Base-by-base conservation (phyloP, 2,888 invertebrate genomes). In the Drosophila meridiana region DNA sequence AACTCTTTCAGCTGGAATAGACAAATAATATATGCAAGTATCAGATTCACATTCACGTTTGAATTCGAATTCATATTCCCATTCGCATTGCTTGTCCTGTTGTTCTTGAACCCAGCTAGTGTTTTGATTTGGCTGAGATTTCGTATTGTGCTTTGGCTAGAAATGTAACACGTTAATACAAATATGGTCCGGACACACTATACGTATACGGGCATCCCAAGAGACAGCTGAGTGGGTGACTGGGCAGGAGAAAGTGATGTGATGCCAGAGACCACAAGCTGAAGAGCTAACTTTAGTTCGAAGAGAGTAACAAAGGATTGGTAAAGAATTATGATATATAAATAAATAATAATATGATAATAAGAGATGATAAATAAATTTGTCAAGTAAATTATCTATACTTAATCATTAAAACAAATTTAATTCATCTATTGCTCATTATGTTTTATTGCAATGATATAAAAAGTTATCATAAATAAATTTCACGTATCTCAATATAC, bases 181-280 rank as follows among this genome's bases (percentile, higher is more conserved):
- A 77, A 80, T 86, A 86, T 81, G 84, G 89, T 70, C 89, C 78
- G 83, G 82, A 59, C 84, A 81, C 73, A 88, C 67, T 70, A 83
- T 64, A 59, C 59, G 57, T 53, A 61, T 61, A n/a, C n/a, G 42
- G 34, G 32, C 20, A 38, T 34, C 43, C 57, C 30, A 36, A n/a
- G 11, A 11, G 34, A 28, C 34, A 9, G 13, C 48, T 53, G n/a
- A 52, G 78, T 77, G 66, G 72, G 62, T 47, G 66, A 14, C 20
- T 57, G 8, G 34, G 28, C 1, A n/a, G 45, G 48, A 38, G 74
- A 76, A 60, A 73, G 78, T 77, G 75, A 55, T 30, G 59, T 32
- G 30, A 20, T 20, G 20, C 20, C 43, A 8, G 8, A 40, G 2
- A 5, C 13, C 5, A 28, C 7, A 13, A 6, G 7, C 6, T 28